Evolutionary conservation across 2,888 invertebrate genomes (phyloP), one percentile per base, ranked within the genome.

Genomic region (Leistus spinibarbis): DNA sequence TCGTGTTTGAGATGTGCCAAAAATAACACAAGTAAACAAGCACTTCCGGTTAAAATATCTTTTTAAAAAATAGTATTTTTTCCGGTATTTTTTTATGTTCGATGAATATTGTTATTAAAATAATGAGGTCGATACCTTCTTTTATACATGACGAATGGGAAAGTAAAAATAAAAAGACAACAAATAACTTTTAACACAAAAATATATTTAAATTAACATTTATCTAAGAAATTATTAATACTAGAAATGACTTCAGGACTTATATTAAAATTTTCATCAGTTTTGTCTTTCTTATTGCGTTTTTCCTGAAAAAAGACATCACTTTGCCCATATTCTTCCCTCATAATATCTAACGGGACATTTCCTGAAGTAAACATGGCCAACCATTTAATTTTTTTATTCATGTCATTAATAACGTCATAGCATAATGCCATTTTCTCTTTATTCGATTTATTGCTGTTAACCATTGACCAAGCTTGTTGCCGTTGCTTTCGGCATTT

Each of bases 341-440:
- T 79, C 5, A 85, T 77, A 1, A 83, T 78, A 64, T 83, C 82
- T 2, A 78, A 78, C 9, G 83, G 79, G 23, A 83, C 80, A 72
- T 84, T 81, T 62, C 82, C 82, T 54, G 81, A 79, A 76, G 84
- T 83, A 69, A 85, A 81, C 77, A 83, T 81, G 23, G 83, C 78
- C 75, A 85, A 77, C 79, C 82, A 81, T 77, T 83, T 82, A 17
- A 78, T 77, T 78, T 85, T 85, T 76, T 82, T 83, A 74, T 85
- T 84, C 40, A 84, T 76, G 79, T 85, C 83, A 70, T 81, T 79
- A 20, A 85, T 78, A 3, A 82, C 79, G 13, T 78, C 79, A 76
- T 85, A 84, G 67, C 82, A 82, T 74, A 79, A 76, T 13, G 79
- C 77, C 69, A 82, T 78, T 13, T 77, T 69, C 5, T 77, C 77